Base-by-base conservation (phyloP, 2,888 invertebrate species). In the Spialia ferax region DNA sequence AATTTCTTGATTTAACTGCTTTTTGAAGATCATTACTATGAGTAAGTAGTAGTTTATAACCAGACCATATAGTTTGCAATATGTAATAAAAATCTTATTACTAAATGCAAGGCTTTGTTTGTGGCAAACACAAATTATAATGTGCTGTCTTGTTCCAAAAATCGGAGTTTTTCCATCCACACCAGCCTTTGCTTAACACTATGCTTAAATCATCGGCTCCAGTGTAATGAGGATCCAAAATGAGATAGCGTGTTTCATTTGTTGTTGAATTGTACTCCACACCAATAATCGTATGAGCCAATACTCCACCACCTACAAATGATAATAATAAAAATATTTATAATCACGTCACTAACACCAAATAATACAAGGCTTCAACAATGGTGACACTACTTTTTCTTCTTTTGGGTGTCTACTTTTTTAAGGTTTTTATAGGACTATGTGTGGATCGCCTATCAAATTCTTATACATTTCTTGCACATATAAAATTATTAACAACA, bases 231-330 rank as follows among this genome's bases (percentile, higher is more conserved):
- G 99, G 99, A 94, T 99, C 99, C 45, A 99, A 93, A 76, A 99
- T 97, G n/a, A 99, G 95, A 89, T 98, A 99, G 77, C 97, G 96
- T 0, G 97, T 95, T 71, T 97, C 97, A 20, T 97, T 97, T 10
- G 96, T 96, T 18, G 94, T 93, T 52, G 96, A 95, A 85, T 98
- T 97, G 82, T 96, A 98, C 83, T 98, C 97, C 0, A 99, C 96
- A 1, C 99, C 99, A 65, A 99, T 93, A 75, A 99, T 99, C 54
- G 99, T 99, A 85, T 99, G 99, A 0, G 99, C 99, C 77, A 99
- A 92, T 42, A 99, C 98, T 73, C 99, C 99, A 22, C 99, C 99
- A 81, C 99, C 98, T 98, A 80, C 54, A 74, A 73, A 52, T 69
- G 10, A 69, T 18, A 54, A 54, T 1, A 52, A n/a, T n/a, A n/a